phyloP scores from a whole-genome alignment of 2,888 invertebrate species.

The Piscicola geometra region DNA sequence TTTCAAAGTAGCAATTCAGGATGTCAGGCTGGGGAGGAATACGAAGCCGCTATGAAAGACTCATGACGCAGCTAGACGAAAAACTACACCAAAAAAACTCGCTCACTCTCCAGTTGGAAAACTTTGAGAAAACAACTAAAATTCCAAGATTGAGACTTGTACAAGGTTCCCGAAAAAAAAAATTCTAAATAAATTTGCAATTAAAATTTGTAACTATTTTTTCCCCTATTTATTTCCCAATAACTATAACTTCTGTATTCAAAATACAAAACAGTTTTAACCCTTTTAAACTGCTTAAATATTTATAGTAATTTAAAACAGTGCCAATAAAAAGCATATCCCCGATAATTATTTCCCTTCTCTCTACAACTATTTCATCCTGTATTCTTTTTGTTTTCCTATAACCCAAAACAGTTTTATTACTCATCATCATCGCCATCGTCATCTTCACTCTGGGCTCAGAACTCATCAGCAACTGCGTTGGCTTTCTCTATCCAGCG shows the following conservation, averaged over 20 bases:
- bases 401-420: neutral
- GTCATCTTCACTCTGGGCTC: constrained; percentile 18
- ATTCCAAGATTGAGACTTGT: constrained; percentile 29
- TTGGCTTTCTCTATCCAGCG: constrained; percentile 34
- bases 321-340: too few species aligned
- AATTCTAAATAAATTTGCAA: too few species aligned
- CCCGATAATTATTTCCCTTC: neutral
- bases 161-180: too few species aligned
- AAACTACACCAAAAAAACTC: constrained; percentile 28
- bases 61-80: constrained; percentile 22
- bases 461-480: constrained; percentile 31
- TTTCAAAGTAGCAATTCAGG: too few species aligned
- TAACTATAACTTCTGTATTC: neutral
- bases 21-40: constrained; percentile 14
- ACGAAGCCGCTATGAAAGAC: constrained; percentile 8
- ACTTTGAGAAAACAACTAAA: constrained; percentile 15
- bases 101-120: constrained; percentile 16
- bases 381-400: neutral
- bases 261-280: too few species aligned
- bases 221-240: neutral
- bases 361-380: neutral
- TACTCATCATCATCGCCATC: constrained; percentile 4
- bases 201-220: neutral
- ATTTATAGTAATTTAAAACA: too few species aligned
- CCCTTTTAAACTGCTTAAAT: too few species aligned